Base-by-base conservation (phyloP, 2,888 invertebrate species). In the Acronicta aceris region DNA sequence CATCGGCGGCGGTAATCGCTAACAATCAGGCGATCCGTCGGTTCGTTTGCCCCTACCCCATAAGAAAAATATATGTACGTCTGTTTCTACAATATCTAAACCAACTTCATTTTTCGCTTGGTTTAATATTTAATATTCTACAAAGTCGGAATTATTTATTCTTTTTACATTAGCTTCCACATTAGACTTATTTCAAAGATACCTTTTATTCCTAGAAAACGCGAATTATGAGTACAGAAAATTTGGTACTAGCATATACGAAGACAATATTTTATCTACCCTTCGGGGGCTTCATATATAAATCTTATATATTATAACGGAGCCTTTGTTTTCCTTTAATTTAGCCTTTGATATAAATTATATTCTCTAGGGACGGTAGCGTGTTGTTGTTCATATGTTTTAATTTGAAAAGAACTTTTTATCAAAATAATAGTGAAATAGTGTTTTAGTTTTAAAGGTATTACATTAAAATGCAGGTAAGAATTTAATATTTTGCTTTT, bases 311-410 rank as follows among this genome's bases (percentile, higher is more conserved):
- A 27, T 48, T 36, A 25, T 52, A 45, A 47, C 33, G 13, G 21
- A 59, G 49, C 38, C 47, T 25, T 50, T 66, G 59, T 67, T 63
- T 67, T 56, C 59, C 71, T 72, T 67, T 67, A 72, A 72, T 71
- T 71, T 66, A 13, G 53, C 41, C 27, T 71, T 48, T 5, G 9
- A 63, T 30, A 63, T 63, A 46, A 72, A 72, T 62, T 51, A 63
- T 72, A 41, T 47, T 47, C 55, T 49, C 70, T 1, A 25, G 45
- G 57, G 59, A 25, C 42, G 46, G 40, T 10, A 10, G 7, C n/a
- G 38, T 38, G 38, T 1, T 8, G 27, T 51, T 50, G 25, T 33
- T 17, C 36, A 27, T 47, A 40, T 25, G 9, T 30, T 48, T 38
- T 51, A 7, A 38, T 38, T 38, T 38, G 12, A 12, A 33, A 33